These are phyloP conservation scores for Leucophenga montana DNA, from an alignment of 2,888 invertebrate species.

Conservation along the genomic window DNA sequence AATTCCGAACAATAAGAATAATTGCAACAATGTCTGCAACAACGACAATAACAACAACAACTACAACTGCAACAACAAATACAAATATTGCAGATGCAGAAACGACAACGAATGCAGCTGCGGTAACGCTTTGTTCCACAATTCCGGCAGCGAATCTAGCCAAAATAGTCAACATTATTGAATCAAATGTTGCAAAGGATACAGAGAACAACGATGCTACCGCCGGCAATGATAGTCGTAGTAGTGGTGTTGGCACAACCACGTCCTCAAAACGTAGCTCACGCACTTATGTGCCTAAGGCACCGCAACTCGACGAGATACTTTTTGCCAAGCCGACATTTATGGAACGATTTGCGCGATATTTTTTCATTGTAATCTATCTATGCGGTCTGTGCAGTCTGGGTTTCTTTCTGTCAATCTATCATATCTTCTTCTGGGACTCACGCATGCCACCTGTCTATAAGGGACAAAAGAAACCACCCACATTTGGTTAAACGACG, in stretches of 20 bases:
- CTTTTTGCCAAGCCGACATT: conserved; percentile 60
- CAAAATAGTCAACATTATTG: conserved; percentile 61
- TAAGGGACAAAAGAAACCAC: conserved; percentile 65
- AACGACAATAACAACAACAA: not conserved
- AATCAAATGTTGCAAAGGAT: conserved; percentile 48
- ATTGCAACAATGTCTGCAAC: not conserved
- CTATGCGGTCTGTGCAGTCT: conserved; percentile 69
- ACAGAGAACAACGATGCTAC: conserved; percentile 27
- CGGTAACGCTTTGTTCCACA: not conserved
- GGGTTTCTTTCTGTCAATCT: conserved; percentile 70
- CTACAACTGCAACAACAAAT: not conserved
- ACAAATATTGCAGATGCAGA: conserved; percentile 23
- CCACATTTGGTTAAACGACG: conserved; percentile 48
- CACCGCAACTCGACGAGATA: conserved; percentile 61
- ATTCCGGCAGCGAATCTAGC: conserved; percentile 45
- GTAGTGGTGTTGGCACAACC: conserved; percentile 42
- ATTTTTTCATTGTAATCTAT: conserved; percentile 67
- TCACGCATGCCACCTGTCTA: conserved; percentile 72
- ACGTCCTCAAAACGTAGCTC: conserved; percentile 46
- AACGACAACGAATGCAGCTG: not conserved
- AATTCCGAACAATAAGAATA: not conserved
- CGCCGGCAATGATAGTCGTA: not conserved
- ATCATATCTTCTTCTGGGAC: conserved; percentile 72
- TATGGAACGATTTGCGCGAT: conserved; percentile 66
- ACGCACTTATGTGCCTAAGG: conserved; percentile 54